A percentile compares a stretch with the other conserved stretches of the same genome.
Evolutionary conservation across 2,113 vertebrate genomes (phyloP).

Genomic region (Nothocercus nigrocapillus): DNA sequence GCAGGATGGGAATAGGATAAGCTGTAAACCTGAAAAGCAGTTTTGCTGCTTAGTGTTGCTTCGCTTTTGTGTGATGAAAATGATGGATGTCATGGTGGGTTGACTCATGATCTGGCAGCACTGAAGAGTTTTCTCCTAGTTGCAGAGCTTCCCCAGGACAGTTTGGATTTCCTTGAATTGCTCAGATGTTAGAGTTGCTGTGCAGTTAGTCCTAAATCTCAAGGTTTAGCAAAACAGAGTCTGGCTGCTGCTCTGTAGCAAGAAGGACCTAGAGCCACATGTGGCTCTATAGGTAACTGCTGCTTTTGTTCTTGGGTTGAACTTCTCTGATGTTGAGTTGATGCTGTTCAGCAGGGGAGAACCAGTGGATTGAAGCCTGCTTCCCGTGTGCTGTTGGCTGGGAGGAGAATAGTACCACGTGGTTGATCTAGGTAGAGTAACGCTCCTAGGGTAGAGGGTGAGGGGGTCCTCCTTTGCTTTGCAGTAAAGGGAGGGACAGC

Average conservation of each 20-base stretch:
- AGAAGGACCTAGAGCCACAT: not conserved
- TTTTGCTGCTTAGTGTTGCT: not conserved
- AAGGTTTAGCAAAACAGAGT: not conserved
- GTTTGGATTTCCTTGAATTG: not conserved
- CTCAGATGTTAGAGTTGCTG: not conserved
- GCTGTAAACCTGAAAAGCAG: not conserved
- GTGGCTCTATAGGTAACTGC: not conserved
- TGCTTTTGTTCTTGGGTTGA: not conserved
- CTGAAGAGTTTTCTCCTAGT: rapidly evolving
- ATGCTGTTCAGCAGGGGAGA: not conserved
- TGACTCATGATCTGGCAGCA: rapidly evolving
- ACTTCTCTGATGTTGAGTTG: not conserved
- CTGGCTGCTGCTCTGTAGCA: not conserved
- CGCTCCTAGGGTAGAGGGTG: rapidly evolving
- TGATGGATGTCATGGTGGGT: not conserved
- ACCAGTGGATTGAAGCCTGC: not conserved
- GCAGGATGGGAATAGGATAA: not conserved
- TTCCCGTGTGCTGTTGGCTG: rapidly evolving
- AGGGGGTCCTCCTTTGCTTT: not conserved
- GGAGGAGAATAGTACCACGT: not conserved
- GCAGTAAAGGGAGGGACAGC: not conserved
- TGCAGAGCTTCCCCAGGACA: too few relatives aligned
- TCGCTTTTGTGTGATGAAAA: not conserved
- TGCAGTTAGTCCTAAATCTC: not conserved
- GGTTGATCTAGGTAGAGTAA: not conserved